A percentile compares a stretch with the other conserved stretches of the same genome.
Evolutionary conservation across 2,113 vertebrate genomes (phyloP).

Genomic region (Prietella phreatophila): DNA sequence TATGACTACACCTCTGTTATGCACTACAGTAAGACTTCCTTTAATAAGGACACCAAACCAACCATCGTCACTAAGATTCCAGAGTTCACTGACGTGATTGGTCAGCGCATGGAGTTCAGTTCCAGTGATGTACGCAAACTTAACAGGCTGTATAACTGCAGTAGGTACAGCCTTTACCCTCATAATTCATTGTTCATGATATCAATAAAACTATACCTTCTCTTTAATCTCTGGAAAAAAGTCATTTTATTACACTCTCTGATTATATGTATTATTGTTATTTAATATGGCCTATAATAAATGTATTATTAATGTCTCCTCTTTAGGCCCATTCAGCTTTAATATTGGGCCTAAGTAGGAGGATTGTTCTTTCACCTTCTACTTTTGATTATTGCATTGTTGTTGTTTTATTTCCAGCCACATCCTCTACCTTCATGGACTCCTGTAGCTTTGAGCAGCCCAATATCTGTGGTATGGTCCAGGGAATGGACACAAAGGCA

Average conservation of each 20-base stretch:
- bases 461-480: conserved; percentile 91
- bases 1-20: conserved; percentile 89
- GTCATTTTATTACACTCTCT: background rate
- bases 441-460: conserved; percentile 86
- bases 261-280: too few relatives aligned
- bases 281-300: background rate
- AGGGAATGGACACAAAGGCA: conserved; percentile 71
- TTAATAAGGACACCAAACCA: conserved; percentile 75
- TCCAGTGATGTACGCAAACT: conserved; percentile 85
- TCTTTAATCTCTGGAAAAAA: background rate
- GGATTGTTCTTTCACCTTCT: background rate
- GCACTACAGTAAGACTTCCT: conserved; percentile 88
- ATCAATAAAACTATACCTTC: background rate
- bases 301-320: background rate
- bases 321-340: too few relatives aligned
- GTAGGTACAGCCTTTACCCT: conserved; percentile 67
- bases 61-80: conserved; percentile 88
- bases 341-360: too few relatives aligned
- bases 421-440: conserved; percentile 85
- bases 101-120: conserved; percentile 93
- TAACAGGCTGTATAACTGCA: conserved; percentile 85
- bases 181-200: background rate
- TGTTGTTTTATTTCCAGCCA: conserved; percentile 65
- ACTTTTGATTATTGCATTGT: background rate
- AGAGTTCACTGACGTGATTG: conserved; percentile 84